A percentile compares a stretch with the other conserved stretches of the same genome.
Evolutionary conservation across 2,888 invertebrate species (phyloP).

Genomic region (Lycaena phlaeas): DNA sequence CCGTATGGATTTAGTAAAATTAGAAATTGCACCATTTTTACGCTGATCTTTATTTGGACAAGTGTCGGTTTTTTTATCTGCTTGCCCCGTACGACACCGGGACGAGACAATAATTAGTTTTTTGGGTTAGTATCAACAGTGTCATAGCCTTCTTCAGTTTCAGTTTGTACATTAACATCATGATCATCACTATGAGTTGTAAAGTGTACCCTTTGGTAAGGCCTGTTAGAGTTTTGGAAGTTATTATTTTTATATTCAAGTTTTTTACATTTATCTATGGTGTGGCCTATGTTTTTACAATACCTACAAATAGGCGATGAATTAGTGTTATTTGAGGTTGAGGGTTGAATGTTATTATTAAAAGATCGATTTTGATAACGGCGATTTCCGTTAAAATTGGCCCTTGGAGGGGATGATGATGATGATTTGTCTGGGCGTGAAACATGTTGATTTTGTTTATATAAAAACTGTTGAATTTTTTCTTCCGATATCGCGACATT

Average conservation of each 20-base stretch:
- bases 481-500: constrained; percentile 13
- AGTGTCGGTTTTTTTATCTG: constrained; percentile 8
- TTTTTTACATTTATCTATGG: neutral
- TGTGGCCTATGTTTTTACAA: neutral
- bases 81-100: neutral
- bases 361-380: neutral
- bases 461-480: neutral
- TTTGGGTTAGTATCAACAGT: constrained; percentile 1
- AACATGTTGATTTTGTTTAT: neutral
- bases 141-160: constrained; percentile 3
- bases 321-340: neutral
- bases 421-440: neutral
- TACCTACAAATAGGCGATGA: neutral
- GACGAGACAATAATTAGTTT: neutral
- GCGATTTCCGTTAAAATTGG: neutral
- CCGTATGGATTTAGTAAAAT: neutral
- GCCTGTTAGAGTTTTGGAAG: neutral
- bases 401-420: neutral
- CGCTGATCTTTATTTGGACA: neutral
- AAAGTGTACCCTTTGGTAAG: neutral
- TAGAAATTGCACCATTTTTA: neutral
- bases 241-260: neutral
- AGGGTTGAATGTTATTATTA: neutral
- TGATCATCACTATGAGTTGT: neutral
- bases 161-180: neutral